A percentile compares a stretch with the other conserved stretches of the same genome.
Conservation (phyloP, 2,888 invertebrate genomes). For the Morpho deidamia region DNA sequence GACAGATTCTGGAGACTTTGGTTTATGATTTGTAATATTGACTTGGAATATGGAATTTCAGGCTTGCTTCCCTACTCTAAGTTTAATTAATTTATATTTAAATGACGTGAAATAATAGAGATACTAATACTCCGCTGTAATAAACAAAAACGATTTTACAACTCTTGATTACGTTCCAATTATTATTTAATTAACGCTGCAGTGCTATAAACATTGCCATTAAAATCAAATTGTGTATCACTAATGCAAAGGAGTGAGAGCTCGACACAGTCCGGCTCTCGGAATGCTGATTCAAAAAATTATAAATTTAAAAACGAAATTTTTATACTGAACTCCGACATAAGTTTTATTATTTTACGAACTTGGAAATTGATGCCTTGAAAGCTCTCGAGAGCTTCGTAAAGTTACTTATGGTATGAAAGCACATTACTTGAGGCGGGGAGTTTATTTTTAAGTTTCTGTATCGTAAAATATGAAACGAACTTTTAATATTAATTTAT, state of each 20-base stretch:
- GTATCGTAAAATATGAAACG: too few relatives aligned
- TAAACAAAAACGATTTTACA: neutral
- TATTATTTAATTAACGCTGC: constrained; percentile 1
- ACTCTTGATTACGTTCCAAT: neutral
- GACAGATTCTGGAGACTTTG: too few relatives aligned
- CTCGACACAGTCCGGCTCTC: too few relatives aligned
- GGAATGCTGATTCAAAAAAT: too few relatives aligned
- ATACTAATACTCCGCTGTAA: neutral
- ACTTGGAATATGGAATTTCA: too few relatives aligned
- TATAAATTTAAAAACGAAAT: too few relatives aligned
- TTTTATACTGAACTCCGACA: neutral
- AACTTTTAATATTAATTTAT: too few relatives aligned
- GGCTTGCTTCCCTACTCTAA: too few relatives aligned
- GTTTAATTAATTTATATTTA: too few relatives aligned
- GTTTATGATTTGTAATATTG: too few relatives aligned
- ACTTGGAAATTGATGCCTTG: neutral
- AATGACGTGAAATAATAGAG: too few relatives aligned
- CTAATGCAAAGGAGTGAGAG: too few relatives aligned
- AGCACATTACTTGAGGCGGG: neutral
- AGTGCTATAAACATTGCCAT: neutral
- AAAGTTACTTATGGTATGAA: neutral
- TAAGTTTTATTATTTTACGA: neutral
- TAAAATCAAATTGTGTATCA: neutral
- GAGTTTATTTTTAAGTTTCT: neutral
- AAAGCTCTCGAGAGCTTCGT: neutral